Conservation (phyloP, 2,113 vertebrate genomes). For the Oceanites oceanicus region DNA sequence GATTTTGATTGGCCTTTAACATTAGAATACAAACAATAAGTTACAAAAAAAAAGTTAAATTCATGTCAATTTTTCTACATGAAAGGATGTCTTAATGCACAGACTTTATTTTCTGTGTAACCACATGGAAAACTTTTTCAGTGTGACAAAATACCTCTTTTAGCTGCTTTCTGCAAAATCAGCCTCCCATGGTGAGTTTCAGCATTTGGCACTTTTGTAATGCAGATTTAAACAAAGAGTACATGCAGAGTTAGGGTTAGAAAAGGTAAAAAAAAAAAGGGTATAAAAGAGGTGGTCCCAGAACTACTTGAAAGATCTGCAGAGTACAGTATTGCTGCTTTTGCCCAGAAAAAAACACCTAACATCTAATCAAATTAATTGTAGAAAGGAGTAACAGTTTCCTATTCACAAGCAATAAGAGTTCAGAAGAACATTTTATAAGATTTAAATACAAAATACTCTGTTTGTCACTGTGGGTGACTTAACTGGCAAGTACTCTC, state of each 20-base stretch:
- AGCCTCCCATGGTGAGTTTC: not conserved
- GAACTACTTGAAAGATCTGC: not conserved
- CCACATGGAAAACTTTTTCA: not conserved
- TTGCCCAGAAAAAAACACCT: not conserved
- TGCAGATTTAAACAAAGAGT: not conserved
- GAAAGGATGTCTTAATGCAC: not conserved
- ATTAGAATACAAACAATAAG: not conserved
- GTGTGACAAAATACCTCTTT: not conserved
- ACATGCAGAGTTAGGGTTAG: not conserved
- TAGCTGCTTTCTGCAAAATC: not conserved
- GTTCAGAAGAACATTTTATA: not conserved
- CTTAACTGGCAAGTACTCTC: not conserved
- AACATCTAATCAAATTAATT: not conserved
- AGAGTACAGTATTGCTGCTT: not conserved
- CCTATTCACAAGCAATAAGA: not conserved
- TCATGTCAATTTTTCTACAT: not conserved
- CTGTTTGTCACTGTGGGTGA: not conserved
- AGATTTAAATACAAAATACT: not conserved
- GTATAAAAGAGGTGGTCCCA: not conserved
- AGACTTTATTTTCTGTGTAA: not conserved
- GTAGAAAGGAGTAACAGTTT: not conserved
- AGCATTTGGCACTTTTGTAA: not conserved
- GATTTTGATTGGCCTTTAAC: not conserved
- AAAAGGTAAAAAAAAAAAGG: not conserved
- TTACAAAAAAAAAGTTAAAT: not conserved